A percentile compares a stretch with the other conserved stretches of the same genome.
phyloP scores from a whole-genome alignment of 2,888 invertebrate species.

The Allophyes oxyacanthae region DNA sequence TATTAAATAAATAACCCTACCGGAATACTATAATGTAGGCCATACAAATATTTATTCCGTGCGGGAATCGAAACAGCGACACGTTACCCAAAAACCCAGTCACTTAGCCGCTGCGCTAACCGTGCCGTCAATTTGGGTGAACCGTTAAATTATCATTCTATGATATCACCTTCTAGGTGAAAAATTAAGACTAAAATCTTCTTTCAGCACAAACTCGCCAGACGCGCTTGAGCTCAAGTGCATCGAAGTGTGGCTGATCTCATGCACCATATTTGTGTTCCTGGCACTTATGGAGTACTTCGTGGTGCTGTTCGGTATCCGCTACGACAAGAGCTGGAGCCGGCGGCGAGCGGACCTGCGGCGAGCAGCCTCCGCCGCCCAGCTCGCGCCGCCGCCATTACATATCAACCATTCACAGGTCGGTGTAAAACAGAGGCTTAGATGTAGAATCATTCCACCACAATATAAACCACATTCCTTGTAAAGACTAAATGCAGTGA shows the following conservation, averaged over 20 bases:
- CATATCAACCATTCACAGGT: conserved; percentile 86
- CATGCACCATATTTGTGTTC: conserved; percentile 91
- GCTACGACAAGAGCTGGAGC: conserved; percentile 91
- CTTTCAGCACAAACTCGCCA: conserved; percentile 89
- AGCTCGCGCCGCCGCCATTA: conserved; percentile 79
- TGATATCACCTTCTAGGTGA: not conserved
- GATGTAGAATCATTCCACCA: conserved; percentile 52
- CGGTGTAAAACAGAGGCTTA: conserved; percentile 5
- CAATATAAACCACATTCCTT: conserved; percentile 32
- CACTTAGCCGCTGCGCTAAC: too few species aligned
- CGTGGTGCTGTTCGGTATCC: conserved; percentile 90
- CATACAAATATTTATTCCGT: too few species aligned
- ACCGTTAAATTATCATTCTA: not conserved
- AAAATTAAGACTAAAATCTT: not conserved
- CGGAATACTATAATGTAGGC: too few species aligned
- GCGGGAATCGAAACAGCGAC: too few species aligned
- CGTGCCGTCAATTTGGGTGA: too few species aligned
- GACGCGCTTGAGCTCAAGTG: conserved; percentile 91
- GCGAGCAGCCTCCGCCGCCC: conserved; percentile 81
- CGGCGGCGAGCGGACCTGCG: conserved; percentile 81
- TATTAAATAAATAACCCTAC: too few species aligned
- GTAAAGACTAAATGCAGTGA: not conserved
- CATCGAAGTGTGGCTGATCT: conserved; percentile 91
- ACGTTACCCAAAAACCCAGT: too few species aligned
- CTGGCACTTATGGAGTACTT: conserved; percentile 91